A percentile compares a stretch with the other conserved stretches of the same genome.
Evolutionary conservation across 2,113 vertebrate genomes (phyloP).

Genomic region (Erythrolamprus reginae): DNA sequence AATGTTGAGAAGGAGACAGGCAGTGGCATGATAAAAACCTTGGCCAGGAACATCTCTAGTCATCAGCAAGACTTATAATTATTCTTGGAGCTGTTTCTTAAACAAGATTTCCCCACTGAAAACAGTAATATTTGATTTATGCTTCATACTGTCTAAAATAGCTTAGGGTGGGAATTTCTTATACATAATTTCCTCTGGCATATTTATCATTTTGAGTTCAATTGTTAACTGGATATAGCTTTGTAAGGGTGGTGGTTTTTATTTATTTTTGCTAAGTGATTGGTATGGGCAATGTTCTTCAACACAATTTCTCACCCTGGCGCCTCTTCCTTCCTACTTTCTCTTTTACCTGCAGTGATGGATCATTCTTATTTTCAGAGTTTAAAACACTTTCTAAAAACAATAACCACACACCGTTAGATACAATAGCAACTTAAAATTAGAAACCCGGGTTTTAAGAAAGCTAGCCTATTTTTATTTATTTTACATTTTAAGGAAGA

Average conservation of each 20-base stretch:
- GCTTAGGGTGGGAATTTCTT: neutral
- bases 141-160: neutral
- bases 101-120: neutral
- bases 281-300: neutral
- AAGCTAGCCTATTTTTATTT: constrained; percentile 2
- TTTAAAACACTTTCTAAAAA: neutral
- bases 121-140: neutral
- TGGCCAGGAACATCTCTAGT: neutral
- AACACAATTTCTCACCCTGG: neutral
- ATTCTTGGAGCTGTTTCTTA: neutral
- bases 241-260: neutral
- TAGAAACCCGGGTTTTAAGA: neutral
- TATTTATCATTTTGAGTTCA: neutral
- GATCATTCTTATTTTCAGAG: neutral
- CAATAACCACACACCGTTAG: neutral
- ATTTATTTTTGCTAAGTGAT: neutral
- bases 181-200: neutral
- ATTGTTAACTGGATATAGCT: neutral
- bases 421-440: neutral
- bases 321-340: neutral
- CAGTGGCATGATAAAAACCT: neutral
- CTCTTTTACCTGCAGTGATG: neutral
- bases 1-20: neutral
- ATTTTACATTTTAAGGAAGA: neutral
- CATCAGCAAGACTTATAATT: neutral